A percentile compares a stretch with the other conserved stretches of the same genome.
Conservation (phyloP, 2,113 vertebrate species). For the Mastomys natalensis region DNA sequence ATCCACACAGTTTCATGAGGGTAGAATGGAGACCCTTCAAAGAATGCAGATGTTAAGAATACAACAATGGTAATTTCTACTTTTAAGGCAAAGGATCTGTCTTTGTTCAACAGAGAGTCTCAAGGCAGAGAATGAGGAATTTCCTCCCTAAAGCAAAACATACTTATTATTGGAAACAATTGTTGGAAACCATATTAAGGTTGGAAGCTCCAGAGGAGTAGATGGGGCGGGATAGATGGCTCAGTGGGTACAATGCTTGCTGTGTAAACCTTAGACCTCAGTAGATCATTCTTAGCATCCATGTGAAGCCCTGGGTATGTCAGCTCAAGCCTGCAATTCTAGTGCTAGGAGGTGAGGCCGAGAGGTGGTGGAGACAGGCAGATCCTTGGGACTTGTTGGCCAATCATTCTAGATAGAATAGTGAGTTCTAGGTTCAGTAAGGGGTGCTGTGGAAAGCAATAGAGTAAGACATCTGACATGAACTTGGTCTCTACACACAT, state of each 20-base stretch:
- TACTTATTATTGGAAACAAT: background rate
- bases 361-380: background rate
- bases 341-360: too few relatives aligned
- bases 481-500: background rate
- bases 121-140: background rate
- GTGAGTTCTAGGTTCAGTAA: background rate
- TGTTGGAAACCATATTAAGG: background rate
- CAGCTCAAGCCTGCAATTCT: background rate
- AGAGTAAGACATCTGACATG: background rate
- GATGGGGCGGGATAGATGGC: background rate
- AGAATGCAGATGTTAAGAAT: background rate
- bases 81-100: background rate
- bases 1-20: background rate
- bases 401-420: background rate
- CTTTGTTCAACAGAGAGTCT: conserved; percentile 28
- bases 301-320: background rate
- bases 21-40: background rate
- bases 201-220: conserved; percentile 39
- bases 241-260: background rate
- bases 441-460: background rate
- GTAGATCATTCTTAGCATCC: too few relatives aligned
- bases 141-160: background rate
- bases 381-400: too few relatives aligned
- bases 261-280: background rate
- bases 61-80: background rate